phyloP scores from a whole-genome alignment of 2,888 invertebrate species.

The Drosophila quasianomalipes region DNA sequence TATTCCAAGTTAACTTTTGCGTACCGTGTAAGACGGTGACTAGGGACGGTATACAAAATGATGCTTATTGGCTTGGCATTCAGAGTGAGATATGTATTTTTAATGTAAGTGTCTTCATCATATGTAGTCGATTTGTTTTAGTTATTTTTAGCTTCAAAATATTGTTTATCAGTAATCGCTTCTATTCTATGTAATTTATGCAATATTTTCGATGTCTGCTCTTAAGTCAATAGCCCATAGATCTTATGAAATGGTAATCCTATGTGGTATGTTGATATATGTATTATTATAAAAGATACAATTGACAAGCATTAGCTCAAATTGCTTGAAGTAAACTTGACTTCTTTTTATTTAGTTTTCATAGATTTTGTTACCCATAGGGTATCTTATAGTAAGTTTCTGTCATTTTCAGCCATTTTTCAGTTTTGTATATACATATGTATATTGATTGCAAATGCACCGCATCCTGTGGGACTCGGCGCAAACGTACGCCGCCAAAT shows the following conservation, averaged over 20 bases:
- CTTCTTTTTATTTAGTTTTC: neutral
- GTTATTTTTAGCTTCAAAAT: neutral
- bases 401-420: too few relatives aligned
- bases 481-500: neutral
- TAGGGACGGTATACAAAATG: neutral
- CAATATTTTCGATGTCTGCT: neutral
- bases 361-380: neutral
- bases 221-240: neutral
- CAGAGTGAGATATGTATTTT: neutral
- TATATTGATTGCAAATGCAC: slow-evolving; percentile 24
- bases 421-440: neutral
- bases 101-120: neutral
- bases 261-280: neutral
- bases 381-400: neutral
- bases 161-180: neutral
- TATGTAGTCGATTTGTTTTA: neutral
- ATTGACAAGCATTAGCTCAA: neutral
- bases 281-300: neutral
- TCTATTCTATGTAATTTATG: neutral
- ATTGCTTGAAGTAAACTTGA: neutral
- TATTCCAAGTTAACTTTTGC: neutral
- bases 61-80: neutral
- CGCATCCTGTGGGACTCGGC: slow-evolving; percentile 5
- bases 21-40: neutral
- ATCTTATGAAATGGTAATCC: neutral